Evolutionary conservation across 2,888 invertebrate species (phyloP), one percentile per base, ranked within the genome.

Genomic region (Prionchulus punctatus): DNA sequence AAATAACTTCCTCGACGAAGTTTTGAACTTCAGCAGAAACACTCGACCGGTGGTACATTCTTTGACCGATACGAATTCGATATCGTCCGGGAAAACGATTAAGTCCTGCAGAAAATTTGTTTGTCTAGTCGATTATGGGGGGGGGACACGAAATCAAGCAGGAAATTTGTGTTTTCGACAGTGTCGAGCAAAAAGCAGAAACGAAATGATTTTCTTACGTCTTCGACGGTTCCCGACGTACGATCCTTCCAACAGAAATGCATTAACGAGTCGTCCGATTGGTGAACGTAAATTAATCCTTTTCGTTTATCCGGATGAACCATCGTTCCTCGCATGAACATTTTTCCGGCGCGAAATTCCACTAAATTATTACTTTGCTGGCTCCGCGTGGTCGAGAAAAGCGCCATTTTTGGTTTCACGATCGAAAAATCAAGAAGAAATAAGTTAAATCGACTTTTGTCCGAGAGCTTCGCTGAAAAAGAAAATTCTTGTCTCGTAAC

Each of bases 161-260:
- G n/a, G n/a, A n/a, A n/a, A n/a, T n/a, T n/a, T n/a, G n/a, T n/a
- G n/a, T n/a, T n/a, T n/a, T n/a, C n/a, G n/a, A n/a, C n/a, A n/a
- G n/a, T n/a, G n/a, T n/a, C n/a, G n/a, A n/a, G n/a, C n/a, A n/a
- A n/a, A n/a, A n/a, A n/a, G n/a, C n/a, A n/a, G n/a, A n/a, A n/a
- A n/a, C n/a, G n/a, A 36, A 25, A 50, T 47, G 23, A 59, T 2
- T 21, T 56, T 65, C 76, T 74, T 72, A 81, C 82, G 75, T 98
- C 96, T 76, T 96, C 96, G 18, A 90, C 84, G 62, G 84, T 82
- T 54, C 91, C 90, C 49, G 84, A 82, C 48, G 85, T 83, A 51
- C 98, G 82, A 75, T 99, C 96, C 76, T 96, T 96, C 98, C 98
- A 98, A 73, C 96, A 96, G 71, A 98, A 94, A 75, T 98, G 98